Evolutionary conservation across 2,113 vertebrate genomes (phyloP).

Genomic region (Oreotrochilus melanogaster): DNA sequence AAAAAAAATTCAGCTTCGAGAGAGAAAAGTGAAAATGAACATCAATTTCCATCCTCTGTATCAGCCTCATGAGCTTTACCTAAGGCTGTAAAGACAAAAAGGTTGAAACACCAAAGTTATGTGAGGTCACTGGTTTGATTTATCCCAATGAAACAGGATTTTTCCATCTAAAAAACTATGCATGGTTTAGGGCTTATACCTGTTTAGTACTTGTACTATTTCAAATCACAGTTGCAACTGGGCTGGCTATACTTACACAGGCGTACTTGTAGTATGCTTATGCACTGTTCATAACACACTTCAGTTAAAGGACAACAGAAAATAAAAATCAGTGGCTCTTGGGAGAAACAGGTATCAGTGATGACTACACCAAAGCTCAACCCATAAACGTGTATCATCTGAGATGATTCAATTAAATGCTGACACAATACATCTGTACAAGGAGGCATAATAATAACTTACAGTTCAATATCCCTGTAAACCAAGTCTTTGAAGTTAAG

Average conservation of each 20-base stretch:
- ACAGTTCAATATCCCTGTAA: not conserved
- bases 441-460: not conserved
- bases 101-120: not conserved
- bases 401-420: not conserved
- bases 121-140: not conserved
- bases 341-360: not conserved
- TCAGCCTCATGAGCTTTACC: not conserved
- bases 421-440: not conserved
- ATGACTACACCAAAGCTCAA: not conserved
- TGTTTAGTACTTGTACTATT: not conserved
- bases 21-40: not conserved
- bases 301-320: not conserved
- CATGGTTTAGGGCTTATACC: not conserved
- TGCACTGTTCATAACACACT: not conserved
- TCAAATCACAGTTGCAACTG: not conserved
- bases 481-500: not conserved
- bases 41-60: not conserved
- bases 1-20: not conserved
- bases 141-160: not conserved
- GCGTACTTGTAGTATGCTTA: not conserved
- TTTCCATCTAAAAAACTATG: not conserved
- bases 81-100: not conserved
- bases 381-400: not conserved
- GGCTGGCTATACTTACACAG: not conserved
- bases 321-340: not conserved